These are phyloP conservation scores for Zele albiditarsus DNA, from an alignment of 2,888 invertebrate species.

Conservation along the genomic window DNA sequence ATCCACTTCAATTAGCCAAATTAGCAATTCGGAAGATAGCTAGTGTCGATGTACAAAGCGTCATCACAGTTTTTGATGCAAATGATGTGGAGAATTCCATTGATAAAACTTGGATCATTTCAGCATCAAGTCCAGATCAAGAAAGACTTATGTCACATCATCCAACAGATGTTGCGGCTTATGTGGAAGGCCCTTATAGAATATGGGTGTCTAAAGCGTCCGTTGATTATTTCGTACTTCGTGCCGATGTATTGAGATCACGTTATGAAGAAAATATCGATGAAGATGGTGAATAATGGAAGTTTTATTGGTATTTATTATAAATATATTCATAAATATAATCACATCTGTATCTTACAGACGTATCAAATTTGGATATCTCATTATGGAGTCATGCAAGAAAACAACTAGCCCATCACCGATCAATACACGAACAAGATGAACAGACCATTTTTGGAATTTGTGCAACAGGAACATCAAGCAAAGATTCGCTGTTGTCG, in stretches of 20 bases:
- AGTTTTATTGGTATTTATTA: conserved; percentile 15
- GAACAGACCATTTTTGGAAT: conserved; percentile 91
- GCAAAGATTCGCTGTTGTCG: conserved; percentile 92
- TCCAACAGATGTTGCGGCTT: conserved; percentile 76
- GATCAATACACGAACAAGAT: conserved; percentile 91
- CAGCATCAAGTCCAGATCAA: conserved; percentile 87
- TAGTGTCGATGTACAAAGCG: conserved; percentile 84
- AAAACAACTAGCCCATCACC: conserved; percentile 72
- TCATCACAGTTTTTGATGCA: conserved; percentile 80
- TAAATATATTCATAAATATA: conserved; percentile 5
- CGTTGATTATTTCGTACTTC: conserved; percentile 88
- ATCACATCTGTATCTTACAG: conserved; percentile 72
- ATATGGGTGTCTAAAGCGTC: conserved; percentile 85
- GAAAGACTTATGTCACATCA: conserved; percentile 80
- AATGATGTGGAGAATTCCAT: conserved; percentile 82
- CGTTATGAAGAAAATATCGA: conserved; percentile 68
- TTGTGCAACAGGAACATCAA: conserved; percentile 93
- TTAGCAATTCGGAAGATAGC: conserved; percentile 89
- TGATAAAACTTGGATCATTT: conserved; percentile 95
- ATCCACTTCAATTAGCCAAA: conserved; percentile 84
- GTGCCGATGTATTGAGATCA: conserved; percentile 77
- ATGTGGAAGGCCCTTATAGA: conserved; percentile 88
- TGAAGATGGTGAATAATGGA: conserved; percentile 77
- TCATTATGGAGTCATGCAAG: conserved; percentile 75
- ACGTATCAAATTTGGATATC: conserved; percentile 81